Conservation (phyloP, 2,888 invertebrate species). For the Drosophila nr. medialis region DNA sequence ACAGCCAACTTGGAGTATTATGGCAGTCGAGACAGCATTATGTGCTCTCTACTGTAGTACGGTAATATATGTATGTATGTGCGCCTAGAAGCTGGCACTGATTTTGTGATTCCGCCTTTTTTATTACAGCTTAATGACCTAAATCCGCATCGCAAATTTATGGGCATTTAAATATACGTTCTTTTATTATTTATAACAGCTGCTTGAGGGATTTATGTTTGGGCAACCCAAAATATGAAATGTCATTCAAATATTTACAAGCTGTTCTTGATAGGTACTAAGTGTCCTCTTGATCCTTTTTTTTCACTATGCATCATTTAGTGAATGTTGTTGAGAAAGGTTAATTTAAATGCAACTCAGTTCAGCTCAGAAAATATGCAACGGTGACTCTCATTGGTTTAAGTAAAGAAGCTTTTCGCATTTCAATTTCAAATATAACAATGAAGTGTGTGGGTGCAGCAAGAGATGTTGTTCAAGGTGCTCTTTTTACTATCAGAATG, state of each 20-base stretch:
- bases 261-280: slow-evolving; percentile 27
- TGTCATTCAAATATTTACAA: slow-evolving; percentile 60
- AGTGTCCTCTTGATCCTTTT: neutral
- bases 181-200: slow-evolving; percentile 75
- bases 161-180: slow-evolving; percentile 72
- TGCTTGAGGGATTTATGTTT: slow-evolving; percentile 61
- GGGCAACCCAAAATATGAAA: slow-evolving; percentile 41
- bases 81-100: slow-evolving; percentile 79
- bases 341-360: neutral
- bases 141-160: slow-evolving; percentile 73
- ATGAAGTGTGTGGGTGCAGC: neutral
- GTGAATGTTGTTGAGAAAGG: neutral
- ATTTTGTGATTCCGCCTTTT: slow-evolving; percentile 55
- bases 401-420: neutral
- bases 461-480: neutral
- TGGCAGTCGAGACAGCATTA: slow-evolving; percentile 40
- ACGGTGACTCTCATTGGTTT: neutral
- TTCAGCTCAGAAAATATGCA: neutral
- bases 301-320: slow-evolving; percentile 16
- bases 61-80: slow-evolving; percentile 28
- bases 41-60: slow-evolving; percentile 8
- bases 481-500: neutral
- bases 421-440: neutral
- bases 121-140: slow-evolving; percentile 76
- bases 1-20: slow-evolving; percentile 61